A percentile compares a stretch with the other conserved stretches of the same genome.
Conservation (phyloP, 2,113 vertebrate species). For the Peromyscus maniculatus region DNA sequence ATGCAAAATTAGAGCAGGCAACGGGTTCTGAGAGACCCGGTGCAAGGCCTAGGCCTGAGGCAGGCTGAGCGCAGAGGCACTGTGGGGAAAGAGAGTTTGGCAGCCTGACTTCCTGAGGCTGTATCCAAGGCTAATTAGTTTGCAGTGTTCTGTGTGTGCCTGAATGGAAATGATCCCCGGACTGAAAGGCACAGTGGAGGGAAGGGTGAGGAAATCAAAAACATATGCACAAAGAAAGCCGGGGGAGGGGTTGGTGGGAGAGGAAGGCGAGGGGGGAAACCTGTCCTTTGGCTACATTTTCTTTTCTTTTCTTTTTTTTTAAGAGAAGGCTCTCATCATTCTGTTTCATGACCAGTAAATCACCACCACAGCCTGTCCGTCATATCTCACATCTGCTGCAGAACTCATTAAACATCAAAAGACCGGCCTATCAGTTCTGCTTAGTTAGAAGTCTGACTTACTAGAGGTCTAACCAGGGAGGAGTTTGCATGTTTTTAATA, state of each 20-base stretch:
- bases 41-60: slow-evolving; percentile 88
- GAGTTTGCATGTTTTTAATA: slow-evolving; percentile 92
- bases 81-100: slow-evolving; percentile 93
- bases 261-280: slow-evolving; percentile 35
- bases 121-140: slow-evolving; percentile 93
- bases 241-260: slow-evolving; percentile 69
- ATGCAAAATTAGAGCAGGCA: slow-evolving; percentile 94
- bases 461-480: slow-evolving; percentile 87
- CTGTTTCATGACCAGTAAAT: slow-evolving; percentile 89
- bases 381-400: slow-evolving; percentile 91
- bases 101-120: slow-evolving; percentile 93
- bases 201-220: slow-evolving; percentile 91
- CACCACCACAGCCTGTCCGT: slow-evolving; percentile 86
- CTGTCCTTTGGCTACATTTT: slow-evolving; percentile 87
- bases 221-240: slow-evolving; percentile 89
- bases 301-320: slow-evolving; percentile 81
- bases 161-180: slow-evolving; percentile 89
- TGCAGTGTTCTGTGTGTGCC: slow-evolving; percentile 90
- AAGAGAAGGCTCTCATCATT: slow-evolving; percentile 86
- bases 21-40: slow-evolving; percentile 89
- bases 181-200: slow-evolving; percentile 84
- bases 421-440: slow-evolving; percentile 90
- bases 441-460: slow-evolving; percentile 91
- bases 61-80: slow-evolving; percentile 91
- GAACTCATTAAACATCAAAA: slow-evolving; percentile 93